Conservation (phyloP, 2,113 vertebrate genomes). For the Protomyctophum bolini region DNA sequence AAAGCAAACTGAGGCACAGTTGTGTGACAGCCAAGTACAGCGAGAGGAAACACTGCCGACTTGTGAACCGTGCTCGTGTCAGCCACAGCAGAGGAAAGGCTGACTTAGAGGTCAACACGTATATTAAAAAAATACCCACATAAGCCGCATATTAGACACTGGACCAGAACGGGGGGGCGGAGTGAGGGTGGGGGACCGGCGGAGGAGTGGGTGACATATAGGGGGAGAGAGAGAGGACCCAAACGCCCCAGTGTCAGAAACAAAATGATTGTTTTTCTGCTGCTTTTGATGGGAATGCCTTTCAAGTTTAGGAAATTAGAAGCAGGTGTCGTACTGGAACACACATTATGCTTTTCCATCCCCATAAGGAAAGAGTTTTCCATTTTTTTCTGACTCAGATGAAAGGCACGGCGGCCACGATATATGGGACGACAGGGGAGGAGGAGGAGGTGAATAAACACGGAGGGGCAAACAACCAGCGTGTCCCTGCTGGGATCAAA, state of each 20-base stretch:
- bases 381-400: constrained; percentile 83
- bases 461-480: constrained; percentile 42
- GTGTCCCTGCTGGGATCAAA: constrained; percentile 34
- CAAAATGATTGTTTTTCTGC: constrained; percentile 87
- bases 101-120: constrained; percentile 48
- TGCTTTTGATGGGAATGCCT: constrained; percentile 93
- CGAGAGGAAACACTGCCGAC: constrained; percentile 48
- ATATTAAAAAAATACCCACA: constrained; percentile 42
- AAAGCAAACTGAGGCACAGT: constrained; percentile 18
- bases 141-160: constrained; percentile 42
- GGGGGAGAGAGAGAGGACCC: constrained; percentile 38
- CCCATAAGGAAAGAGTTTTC: constrained; percentile 81
- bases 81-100: constrained; percentile 74
- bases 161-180: constrained; percentile 8
- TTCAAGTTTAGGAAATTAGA: constrained; percentile 97
- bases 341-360: constrained; percentile 85
- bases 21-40: constrained; percentile 29
- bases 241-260: constrained; percentile 82
- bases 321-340: constrained; percentile 93
- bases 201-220: constrained; percentile 48
- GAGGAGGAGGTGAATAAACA: constrained; percentile 83
- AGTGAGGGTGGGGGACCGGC: not conserved
- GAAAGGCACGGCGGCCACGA: constrained; percentile 88
- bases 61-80: constrained; percentile 63
- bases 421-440: constrained; percentile 84